A percentile compares a stretch with the other conserved stretches of the same genome.
phyloP scores from a whole-genome alignment of 2,888 invertebrate genomes.

The Amiota communis region DNA sequence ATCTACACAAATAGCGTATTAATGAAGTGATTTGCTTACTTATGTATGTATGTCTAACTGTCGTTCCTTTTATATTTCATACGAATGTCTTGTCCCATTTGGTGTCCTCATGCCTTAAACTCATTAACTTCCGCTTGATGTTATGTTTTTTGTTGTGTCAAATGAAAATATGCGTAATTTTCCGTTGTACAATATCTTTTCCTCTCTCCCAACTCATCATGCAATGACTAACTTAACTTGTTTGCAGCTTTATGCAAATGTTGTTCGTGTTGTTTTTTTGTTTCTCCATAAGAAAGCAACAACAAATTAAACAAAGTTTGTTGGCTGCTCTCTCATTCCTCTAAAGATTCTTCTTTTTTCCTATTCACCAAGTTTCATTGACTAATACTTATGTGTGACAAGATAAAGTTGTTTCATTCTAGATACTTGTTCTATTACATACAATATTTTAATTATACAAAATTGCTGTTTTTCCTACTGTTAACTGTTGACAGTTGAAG shows the following conservation, averaged over 20 bases:
- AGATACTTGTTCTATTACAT: too few relatives aligned
- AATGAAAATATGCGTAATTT: constrained; percentile 14
- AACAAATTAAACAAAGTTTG: constrained; percentile 34
- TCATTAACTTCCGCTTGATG: constrained; percentile 63
- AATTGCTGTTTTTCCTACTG: too few relatives aligned
- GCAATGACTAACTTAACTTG: constrained; percentile 34
- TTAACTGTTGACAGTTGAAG: too few relatives aligned
- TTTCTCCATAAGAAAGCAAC: constrained; percentile 59
- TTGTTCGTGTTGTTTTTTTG: constrained; percentile 58
- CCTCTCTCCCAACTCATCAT: constrained; percentile 24
- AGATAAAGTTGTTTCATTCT: neutral
- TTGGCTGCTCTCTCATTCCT: too few relatives aligned
- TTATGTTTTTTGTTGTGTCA: constrained; percentile 9
- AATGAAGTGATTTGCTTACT: constrained; percentile 69
- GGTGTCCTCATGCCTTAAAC: constrained; percentile 31
- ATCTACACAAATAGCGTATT: constrained; percentile 68
- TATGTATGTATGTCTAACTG: neutral
- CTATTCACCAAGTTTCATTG: too few relatives aligned
- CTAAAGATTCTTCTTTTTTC: too few relatives aligned
- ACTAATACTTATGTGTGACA: neutral
- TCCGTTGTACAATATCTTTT: neutral
- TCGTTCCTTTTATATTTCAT: too few relatives aligned
- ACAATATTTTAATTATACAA: too few relatives aligned
- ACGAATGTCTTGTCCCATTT: constrained; percentile 6
- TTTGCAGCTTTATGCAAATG: constrained; percentile 65